These are phyloP conservation scores for Caenorhabditis sp. DNA, from an alignment of 2,888 invertebrate species.

Conservation along the genomic window DNA sequence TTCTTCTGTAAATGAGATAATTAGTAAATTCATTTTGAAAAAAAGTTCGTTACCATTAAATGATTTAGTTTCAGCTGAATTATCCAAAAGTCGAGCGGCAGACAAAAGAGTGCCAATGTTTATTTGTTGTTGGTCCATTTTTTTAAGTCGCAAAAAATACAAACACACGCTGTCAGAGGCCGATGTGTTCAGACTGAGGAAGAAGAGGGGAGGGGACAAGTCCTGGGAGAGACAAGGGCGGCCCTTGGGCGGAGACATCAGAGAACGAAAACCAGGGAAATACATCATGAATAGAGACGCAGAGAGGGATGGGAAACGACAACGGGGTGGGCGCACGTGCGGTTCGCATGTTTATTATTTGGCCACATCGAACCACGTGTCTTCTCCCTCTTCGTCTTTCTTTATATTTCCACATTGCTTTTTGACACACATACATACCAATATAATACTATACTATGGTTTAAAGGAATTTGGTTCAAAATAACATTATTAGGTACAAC, in stretches of 20 bases:
- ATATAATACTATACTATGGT: neutral
- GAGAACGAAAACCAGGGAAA: slow-evolving; percentile 41
- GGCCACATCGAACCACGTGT: neutral
- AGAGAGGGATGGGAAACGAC: slow-evolving; percentile 16
- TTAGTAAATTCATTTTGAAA: neutral
- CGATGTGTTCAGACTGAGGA: slow-evolving; percentile 4
- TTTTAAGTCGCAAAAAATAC: neutral
- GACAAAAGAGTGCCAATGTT: slow-evolving; percentile 56
- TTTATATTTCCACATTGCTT: neutral
- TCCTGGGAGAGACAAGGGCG: slow-evolving; percentile 44
- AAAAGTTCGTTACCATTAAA: slow-evolving; percentile 10
- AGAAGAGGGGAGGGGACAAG: slow-evolving; percentile 33
- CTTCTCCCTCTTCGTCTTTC: neutral
- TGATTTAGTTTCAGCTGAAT: slow-evolving; percentile 19
- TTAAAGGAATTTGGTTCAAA: neutral
- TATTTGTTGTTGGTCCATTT: slow-evolving; percentile 35
- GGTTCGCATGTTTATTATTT: slow-evolving; percentile 20
- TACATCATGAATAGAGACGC: slow-evolving; percentile 29
- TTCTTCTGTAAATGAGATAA: slow-evolving; percentile 16
- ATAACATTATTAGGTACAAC: too few relatives aligned
- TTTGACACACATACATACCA: neutral
- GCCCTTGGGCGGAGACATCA: slow-evolving; percentile 38
- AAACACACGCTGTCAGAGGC: neutral
- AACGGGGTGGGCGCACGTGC: slow-evolving; percentile 37
- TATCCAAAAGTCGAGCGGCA: slow-evolving; percentile 58